Evolutionary conservation across 92 coral and sea anemone species (phyloP), one percentile per base, ranked within the genome.

Genomic region (Zoanthus solanderi): DNA sequence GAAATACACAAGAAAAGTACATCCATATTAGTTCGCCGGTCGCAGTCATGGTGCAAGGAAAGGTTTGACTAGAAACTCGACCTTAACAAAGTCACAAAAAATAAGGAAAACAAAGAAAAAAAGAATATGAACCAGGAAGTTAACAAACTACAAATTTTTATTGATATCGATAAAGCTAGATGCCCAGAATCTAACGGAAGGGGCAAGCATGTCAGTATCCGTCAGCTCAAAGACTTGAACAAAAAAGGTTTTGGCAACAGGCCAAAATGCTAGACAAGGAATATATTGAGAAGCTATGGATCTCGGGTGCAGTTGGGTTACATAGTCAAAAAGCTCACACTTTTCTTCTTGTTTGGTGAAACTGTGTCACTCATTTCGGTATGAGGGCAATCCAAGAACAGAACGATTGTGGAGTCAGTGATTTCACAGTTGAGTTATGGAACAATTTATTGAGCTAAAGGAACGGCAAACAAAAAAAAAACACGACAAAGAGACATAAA

Each of bases 401-500:
- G n/a, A 84, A 74, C 3, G 76, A 91, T 61, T 88, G 91, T 60
- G 84, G 82, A 48, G 30, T 87, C n/a, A 53, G 69, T 5, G 91
- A 91, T 69, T 88, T 88, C 71, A 83, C 74, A 68, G 54, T 79
- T 65, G 57, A 68, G 54, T 79, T 65, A 71, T 76, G 14, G 92
- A 88, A 32, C 42, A 91, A 82, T 84, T 87, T 58, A 63, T 92
- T 28, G 89, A 88, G 63, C 86, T 79, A 67, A 71, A 60, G 16
- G 90, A 91, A 67, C 67, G 91, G 37, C 94, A 88, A 79, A 92
- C 88, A 58, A 92, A 92, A 68, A 66, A 44, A 92, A 68, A 66
- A 44, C 79, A 84, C 34, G 79, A 88, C 50, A 87, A 86, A 48
- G 87, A 87, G 83, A 76, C 42, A 37, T 37, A 71, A 44, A 63